Base-by-base conservation (phyloP, 2,888 invertebrate species). In the Bombylius discolor region DNA sequence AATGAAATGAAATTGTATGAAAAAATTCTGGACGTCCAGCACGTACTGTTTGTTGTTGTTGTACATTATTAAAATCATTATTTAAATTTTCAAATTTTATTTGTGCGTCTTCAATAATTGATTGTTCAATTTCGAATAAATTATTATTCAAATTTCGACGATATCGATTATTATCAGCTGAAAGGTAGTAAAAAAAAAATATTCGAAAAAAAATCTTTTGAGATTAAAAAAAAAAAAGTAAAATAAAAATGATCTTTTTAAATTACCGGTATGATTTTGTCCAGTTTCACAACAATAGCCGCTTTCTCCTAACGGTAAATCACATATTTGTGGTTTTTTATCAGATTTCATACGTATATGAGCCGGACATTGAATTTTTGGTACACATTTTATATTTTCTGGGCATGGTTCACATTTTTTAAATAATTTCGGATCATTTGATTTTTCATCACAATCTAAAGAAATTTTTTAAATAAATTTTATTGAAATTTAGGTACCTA, bases 231-330 rank as follows among this genome's bases (percentile, higher is more conserved):
- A 23, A 23, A 23, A 23, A 23, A 23, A 23, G 23, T 23, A 23
- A 23, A 23, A 23, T 23, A 23, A 23, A 23, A 23, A 23, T 23
- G 23, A 23, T 23, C 3, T 23, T 23, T 23, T 11, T 11, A 42
- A 4, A 11, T 11, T 42, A 44, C 54, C 4, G 65, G 66, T 81
- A 67, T 83, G 82, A 52, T 77, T 76, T 54, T 76, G 77, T 0
- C 82, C 83, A 5, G 82, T 82, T 53, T 74, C 74, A 64, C 85
- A 85, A 64, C 84, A 84, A 39, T 81, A 74, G 0, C 85, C 85
- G 57, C 66, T 67, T 5, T 75, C 65, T 0, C 76, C 76, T 4
- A 63, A 62, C 3, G 69, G 62, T 13, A 82, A 69, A 52, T 79
- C 79, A 62, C 84, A 85, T 32, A 72, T 65, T 13, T 77, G 78